Conservation (phyloP, 1,140 invertebrate species). For the Drosophila grimshawi region DNA sequence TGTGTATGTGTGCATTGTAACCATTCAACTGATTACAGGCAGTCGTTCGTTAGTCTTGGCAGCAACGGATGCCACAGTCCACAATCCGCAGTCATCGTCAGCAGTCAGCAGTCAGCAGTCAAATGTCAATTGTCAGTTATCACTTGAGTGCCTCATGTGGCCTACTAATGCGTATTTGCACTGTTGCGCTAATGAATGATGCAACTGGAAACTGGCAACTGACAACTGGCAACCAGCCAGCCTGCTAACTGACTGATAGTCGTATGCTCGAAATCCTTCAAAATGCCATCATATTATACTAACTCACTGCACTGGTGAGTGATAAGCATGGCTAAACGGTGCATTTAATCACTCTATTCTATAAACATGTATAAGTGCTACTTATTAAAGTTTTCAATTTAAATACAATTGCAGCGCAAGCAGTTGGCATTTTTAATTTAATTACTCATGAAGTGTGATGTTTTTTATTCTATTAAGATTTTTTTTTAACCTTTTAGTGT, state of each 20-base stretch:
- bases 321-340: too few relatives aligned
- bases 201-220: constrained; percentile 49
- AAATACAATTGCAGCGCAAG: too few relatives aligned
- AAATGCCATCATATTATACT: background rate
- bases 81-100: constrained; percentile 30
- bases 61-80: constrained; percentile 39
- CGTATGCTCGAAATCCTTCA: constrained; percentile 20
- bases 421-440: too few relatives aligned
- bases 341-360: too few relatives aligned
- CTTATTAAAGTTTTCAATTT: too few relatives aligned
- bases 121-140: constrained; percentile 72
- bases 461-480: too few relatives aligned
- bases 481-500: too few relatives aligned
- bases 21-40: constrained; percentile 31
- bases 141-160: constrained; percentile 69
- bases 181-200: constrained; percentile 66
- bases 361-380: too few relatives aligned
- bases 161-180: constrained; percentile 69
- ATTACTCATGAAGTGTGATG: too few relatives aligned
- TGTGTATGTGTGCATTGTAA: constrained; percentile 8
- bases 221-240: constrained; percentile 28
- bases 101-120: constrained; percentile 11
- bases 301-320: too few relatives aligned
- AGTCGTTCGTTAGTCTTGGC: constrained; percentile 3
- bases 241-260: constrained; percentile 40